Evolutionary conservation across 2,113 vertebrate species (phyloP), one percentile per base, ranked within the genome.

Genomic region (Gila orcuttii): DNA sequence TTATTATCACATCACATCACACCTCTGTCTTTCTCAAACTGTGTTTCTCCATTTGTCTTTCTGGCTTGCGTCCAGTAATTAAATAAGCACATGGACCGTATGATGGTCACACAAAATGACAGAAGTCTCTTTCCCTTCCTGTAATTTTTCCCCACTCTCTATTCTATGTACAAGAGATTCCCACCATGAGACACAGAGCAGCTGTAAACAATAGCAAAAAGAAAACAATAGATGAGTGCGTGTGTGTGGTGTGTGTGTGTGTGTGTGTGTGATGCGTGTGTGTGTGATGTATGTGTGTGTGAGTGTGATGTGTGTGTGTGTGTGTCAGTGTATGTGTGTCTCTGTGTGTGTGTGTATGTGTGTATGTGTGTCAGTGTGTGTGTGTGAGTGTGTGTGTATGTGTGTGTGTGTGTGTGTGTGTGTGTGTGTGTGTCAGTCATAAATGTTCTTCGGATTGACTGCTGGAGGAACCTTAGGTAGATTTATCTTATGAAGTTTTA

Each of bases 61-160:
- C 88, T 93, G 94, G 94, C 93, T 68, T 13, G 2, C 84, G 74
- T 93, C 95, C 94, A 94, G 89, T 0, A 3, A 93, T 82, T 86
- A 94, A 94, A 95, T 95, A 93, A 96, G 94, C 93, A 93, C 95
- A 93, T 95, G 94, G 93, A 95, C 88, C 92, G 11, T 79, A 79
- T 82, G 92, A 93, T 90, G 91, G 85, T 75, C 89, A 86, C 91
- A 89, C 78, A 86, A 87, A 93, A 73, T 92, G 93, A 91, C 91
- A 94, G 76, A 73, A 87, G 93, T 93, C 94, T 95, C 94, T 90
- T 89, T 93, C 94, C 59, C 88, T 86, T 83, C 79, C 78, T 84
- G 84, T 87, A 79, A 57, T 87, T 89, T 73, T 19, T 23, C 68
- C 68, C 50, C 71, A 39, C 73, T 81, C 31, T 55, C 17, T 87